These are phyloP conservation scores for Trichopria drosophilae DNA, from an alignment of 2,888 invertebrate genomes.

Conservation along the genomic window DNA sequence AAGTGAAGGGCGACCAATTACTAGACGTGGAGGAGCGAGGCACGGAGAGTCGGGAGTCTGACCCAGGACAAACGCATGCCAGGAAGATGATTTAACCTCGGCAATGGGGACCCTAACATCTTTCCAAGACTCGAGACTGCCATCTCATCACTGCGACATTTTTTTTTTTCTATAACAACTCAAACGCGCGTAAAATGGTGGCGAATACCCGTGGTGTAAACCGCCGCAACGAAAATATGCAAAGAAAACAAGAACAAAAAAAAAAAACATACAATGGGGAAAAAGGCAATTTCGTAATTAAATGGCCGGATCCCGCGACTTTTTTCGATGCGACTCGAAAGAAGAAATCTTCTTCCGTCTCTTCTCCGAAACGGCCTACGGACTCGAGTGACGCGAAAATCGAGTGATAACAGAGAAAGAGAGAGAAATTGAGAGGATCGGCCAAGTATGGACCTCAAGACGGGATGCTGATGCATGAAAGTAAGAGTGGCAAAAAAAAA, in stretches of 20 bases:
- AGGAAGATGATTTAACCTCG: constrained; percentile 43
- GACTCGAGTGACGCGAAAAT: constrained; percentile 9
- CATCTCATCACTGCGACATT: constrained; percentile 44
- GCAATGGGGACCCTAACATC: constrained; percentile 49
- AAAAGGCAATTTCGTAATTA: too few species aligned
- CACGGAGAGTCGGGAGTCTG: constrained; percentile 21
- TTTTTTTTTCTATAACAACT: constrained; percentile 11
- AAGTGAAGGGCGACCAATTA: constrained; percentile 45
- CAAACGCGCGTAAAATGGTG: constrained; percentile 18
- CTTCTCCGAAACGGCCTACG: constrained; percentile 30
- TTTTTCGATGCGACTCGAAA: constrained; percentile 5
- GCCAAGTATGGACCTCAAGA: constrained; percentile 14
- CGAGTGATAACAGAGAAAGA: constrained; percentile 8
- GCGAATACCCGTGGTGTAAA: constrained; percentile 1
- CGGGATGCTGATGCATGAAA: constrained; percentile 12
- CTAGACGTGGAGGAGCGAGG: constrained; percentile 30
- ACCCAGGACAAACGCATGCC: constrained; percentile 20
- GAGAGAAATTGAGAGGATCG: constrained; percentile 17
- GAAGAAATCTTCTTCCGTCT: constrained; percentile 12
- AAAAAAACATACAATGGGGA: too few species aligned
- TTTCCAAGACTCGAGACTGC: constrained; percentile 57
- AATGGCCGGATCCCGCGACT: constrained; percentile 11
- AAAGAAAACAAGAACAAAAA: constrained; percentile 2
- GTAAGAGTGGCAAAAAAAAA: constrained; percentile 4
- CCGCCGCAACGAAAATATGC: background rate